A percentile compares a stretch with the other conserved stretches of the same genome.
These are phyloP conservation scores for Drosophila algonquin DNA, from an alignment of 2,888 invertebrate genomes.

Conservation along the genomic window DNA sequence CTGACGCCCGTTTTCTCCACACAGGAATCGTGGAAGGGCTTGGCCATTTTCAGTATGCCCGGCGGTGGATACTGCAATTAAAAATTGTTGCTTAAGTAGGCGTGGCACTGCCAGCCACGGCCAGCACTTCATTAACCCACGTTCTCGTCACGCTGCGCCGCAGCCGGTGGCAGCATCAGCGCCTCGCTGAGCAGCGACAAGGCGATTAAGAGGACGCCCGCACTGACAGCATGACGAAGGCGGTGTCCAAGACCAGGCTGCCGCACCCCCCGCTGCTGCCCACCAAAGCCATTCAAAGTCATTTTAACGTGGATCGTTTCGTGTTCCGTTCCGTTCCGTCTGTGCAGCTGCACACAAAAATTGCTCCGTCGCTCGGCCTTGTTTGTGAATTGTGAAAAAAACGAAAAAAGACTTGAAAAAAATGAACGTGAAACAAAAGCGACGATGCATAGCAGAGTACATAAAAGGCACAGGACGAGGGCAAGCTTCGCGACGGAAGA, in stretches of 20 bases:
- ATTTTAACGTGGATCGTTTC: slow-evolving; percentile 70
- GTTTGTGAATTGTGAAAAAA: slow-evolving; percentile 64
- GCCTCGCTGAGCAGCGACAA: slow-evolving; percentile 72
- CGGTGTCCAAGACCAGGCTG: slow-evolving; percentile 9
- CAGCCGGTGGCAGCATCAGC: slow-evolving; percentile 74
- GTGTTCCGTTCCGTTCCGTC: slow-evolving; percentile 23
- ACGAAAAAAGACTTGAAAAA: slow-evolving; percentile 3
- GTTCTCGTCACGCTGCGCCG: slow-evolving; percentile 81
- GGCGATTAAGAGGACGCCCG: slow-evolving; percentile 75
- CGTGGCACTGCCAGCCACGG: slow-evolving; percentile 23
- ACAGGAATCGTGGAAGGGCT: slow-evolving; percentile 81
- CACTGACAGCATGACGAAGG: slow-evolving; percentile 53
- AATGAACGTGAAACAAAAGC: slow-evolving; percentile 63
- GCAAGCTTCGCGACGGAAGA: slow-evolving; percentile 24
- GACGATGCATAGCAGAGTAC: slow-evolving; percentile 61
- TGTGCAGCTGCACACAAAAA: slow-evolving; percentile 51
- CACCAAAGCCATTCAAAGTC: slow-evolving; percentile 78
- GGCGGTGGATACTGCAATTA: slow-evolving; percentile 82
- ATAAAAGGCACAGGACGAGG: slow-evolving; percentile 36
- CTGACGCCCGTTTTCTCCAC: slow-evolving; percentile 81
- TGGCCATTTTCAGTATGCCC: slow-evolving; percentile 78
- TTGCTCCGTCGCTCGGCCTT: slow-evolving; percentile 54
- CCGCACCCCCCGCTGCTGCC: slow-evolving; percentile 31
- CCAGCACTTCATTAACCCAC: slow-evolving; percentile 77
- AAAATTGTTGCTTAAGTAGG: slow-evolving; percentile 59